These are phyloP conservation scores for Hydropsyche tenuis DNA, from an alignment of 1,140 invertebrate genomes.

Conservation along the genomic window DNA sequence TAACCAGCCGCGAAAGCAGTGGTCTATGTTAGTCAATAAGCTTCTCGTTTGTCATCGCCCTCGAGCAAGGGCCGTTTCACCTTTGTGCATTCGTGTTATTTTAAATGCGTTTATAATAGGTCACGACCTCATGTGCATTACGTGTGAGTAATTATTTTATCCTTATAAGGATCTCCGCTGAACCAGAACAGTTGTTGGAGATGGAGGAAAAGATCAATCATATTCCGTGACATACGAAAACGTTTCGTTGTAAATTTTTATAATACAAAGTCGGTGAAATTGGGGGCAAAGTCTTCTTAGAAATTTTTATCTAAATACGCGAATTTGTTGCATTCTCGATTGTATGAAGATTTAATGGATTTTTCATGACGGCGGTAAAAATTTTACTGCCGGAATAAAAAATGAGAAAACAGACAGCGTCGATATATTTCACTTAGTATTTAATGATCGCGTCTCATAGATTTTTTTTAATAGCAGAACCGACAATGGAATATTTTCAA, in stretches of 20 bases:
- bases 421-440: conserved; percentile 13
- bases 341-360: not conserved
- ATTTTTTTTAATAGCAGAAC: conserved; percentile 11
- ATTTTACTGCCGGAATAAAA: conserved; percentile 5
- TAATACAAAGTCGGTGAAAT: not conserved
- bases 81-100: conserved; percentile 1
- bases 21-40: not conserved
- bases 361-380: conserved; percentile 5
- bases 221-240: conserved; percentile 1
- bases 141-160: conserved; percentile 33
- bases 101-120: conserved; percentile 14
- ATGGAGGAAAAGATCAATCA: conserved; percentile 14
- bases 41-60: conserved; percentile 29
- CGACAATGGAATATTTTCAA: too few relatives aligned
- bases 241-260: not conserved
- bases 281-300: not conserved
- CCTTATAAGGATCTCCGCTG: conserved; percentile 24
- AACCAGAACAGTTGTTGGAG: conserved; percentile 28
- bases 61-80: conserved; percentile 14
- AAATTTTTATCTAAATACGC: not conserved
- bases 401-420: not conserved
- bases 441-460: not conserved
- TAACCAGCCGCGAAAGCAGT: not conserved
- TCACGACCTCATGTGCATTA: conserved; percentile 21
- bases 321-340: not conserved